These are phyloP conservation scores for Labroides dimidiatus DNA, from an alignment of 2,797 vertebrate genomes.

Conservation along the genomic window DNA sequence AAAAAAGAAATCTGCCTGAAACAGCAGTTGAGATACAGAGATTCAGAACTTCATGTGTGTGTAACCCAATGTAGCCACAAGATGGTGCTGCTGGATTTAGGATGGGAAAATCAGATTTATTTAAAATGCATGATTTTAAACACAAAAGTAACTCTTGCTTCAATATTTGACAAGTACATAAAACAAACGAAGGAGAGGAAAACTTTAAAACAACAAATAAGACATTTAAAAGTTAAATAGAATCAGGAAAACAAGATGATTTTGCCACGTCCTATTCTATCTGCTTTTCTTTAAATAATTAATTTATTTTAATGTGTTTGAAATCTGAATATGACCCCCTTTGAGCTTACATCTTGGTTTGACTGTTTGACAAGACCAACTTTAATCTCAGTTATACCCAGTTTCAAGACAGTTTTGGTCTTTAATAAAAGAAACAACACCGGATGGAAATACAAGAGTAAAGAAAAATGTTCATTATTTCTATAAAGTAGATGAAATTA, in stretches of 20 bases:
- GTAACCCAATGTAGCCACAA: conserved; percentile 28
- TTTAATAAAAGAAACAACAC: not conserved
- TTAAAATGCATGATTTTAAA: too few relatives aligned
- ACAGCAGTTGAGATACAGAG: too few relatives aligned
- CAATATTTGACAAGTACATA: not conserved
- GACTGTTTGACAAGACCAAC: not conserved
- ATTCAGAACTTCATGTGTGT: not conserved
- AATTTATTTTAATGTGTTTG: too few relatives aligned
- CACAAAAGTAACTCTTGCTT: too few relatives aligned
- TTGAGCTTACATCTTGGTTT: not conserved
- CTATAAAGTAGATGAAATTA: not conserved
- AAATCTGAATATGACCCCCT: too few relatives aligned
- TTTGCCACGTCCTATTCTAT: too few relatives aligned
- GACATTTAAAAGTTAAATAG: not conserved
- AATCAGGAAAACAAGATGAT: not conserved
- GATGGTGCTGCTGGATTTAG: conserved; percentile 38
- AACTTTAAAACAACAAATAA: not conserved
- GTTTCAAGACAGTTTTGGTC: not conserved
- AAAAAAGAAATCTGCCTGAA: too few relatives aligned
- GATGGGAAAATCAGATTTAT: not conserved
- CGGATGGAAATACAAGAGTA: not conserved
- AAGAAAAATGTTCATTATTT: too few relatives aligned
- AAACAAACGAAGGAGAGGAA: too few relatives aligned
- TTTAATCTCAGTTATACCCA: not conserved
- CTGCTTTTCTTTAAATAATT: too few relatives aligned